Base-by-base conservation (phyloP, 2,797 vertebrate genomes). In the Sebastes nivosus region DNA sequence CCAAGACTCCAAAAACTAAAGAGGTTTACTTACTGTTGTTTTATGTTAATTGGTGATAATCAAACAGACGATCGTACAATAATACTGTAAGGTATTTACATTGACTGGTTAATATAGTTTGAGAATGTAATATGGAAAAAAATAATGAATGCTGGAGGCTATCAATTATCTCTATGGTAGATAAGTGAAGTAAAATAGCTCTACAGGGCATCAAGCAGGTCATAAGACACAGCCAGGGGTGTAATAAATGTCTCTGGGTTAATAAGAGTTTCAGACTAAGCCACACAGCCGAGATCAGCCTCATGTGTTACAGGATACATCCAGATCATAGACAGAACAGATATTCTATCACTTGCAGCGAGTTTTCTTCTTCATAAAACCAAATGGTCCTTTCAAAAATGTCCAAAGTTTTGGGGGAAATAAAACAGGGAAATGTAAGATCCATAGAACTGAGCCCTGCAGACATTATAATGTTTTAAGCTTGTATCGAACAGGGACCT, bases 111-210 rank as follows among this genome's bases (percentile, higher is more conserved):
- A 55, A 75, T 54, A 29, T 60, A 70, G 42, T 42, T 73, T 14
- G 61, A 69, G 25, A 59, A 64, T 59, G 69, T 16, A 67, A 71
- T 67, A 72, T 57, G 14, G n/a, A 38, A 38, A 42, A 68, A 78
- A 29, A 46, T 30, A 79, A 84, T 84, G 71, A 87, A 70, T 36
- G 63, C 78, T 79, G 22, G 65, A 54, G 69, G 88, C 58, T 46
- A 89, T 85, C 80, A 87, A 79, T 88, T 87, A 87, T 75, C 70
- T 66, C 42, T 54, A 11, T 29, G 68, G 65, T 8, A 63, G 79
- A 84, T 80, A 78, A 88, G 75, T 69, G 59, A 67, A 65, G 82
- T 76, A 27, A 79, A 90, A 80, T 34, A 64, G 72, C 84, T 85
- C 32, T 34, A 57, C 32, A 75, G 77, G 75, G 73, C 77, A 88